Evolutionary conservation across 2,888 invertebrate species (phyloP).

Genomic region (Odontomyia ornata): DNA sequence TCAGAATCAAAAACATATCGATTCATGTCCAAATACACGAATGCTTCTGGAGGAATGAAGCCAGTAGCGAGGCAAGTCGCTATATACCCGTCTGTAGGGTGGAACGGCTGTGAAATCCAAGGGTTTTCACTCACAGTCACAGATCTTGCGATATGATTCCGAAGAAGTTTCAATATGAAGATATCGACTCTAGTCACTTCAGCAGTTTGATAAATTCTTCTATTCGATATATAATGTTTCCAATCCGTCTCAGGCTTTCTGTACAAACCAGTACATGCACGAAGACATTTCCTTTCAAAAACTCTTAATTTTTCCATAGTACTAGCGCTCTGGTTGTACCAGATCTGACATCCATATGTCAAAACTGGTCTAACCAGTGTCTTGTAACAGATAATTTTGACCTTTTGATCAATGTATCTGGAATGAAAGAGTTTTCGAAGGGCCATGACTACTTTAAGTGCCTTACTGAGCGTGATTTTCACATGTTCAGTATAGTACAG

Average conservation of each 20-base stretch:
- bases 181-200: conserved; percentile 1
- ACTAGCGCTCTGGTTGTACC: conserved; percentile 25
- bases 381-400: no score
- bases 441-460: no score
- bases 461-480: no score
- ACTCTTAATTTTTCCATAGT: conserved; percentile 25
- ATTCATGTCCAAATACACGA: conserved; percentile 11
- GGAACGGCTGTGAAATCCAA: conserved; percentile 1
- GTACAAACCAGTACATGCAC: conserved; percentile 12
- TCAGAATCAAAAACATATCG: not conserved
- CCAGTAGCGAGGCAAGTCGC: not conserved
- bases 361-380: no score
- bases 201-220: conserved; percentile 9
- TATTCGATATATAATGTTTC: not conserved
- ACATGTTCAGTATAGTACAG: no score
- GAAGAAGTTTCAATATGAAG: not conserved
- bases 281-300: conserved; percentile 11
- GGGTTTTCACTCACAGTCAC: not conserved
- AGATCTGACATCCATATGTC: not conserved
- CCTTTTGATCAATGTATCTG: no score
- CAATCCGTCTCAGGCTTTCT: conserved; percentile 20
- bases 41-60: conserved; percentile 31
- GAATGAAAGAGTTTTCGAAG: no score
- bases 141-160: conserved; percentile 7
- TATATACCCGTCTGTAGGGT: not conserved